A percentile compares a stretch with the other conserved stretches of the same genome.
phyloP scores from a whole-genome alignment of 2,888 invertebrate genomes.

The Melanchra persicariae region DNA sequence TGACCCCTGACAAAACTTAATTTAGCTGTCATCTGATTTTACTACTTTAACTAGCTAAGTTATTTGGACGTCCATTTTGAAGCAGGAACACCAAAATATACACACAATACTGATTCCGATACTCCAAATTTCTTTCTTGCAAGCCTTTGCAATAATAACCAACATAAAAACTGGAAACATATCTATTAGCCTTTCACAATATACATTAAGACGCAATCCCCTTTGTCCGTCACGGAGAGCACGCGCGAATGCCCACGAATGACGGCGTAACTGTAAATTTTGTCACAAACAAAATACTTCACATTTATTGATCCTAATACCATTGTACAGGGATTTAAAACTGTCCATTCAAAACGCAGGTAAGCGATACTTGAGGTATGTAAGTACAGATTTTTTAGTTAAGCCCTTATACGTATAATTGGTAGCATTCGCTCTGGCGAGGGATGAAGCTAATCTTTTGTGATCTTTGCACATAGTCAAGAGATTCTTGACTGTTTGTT shows the following conservation, averaged over 20 bases:
- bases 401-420: slow-evolving; percentile 75
- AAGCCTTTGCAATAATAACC: slow-evolving; percentile 48
- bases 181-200: slow-evolving; percentile 56
- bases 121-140: slow-evolving; percentile 14
- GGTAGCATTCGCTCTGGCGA: slow-evolving; percentile 78
- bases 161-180: slow-evolving; percentile 50
- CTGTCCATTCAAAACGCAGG: slow-evolving; percentile 83
- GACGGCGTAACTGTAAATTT: slow-evolving; percentile 85
- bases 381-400: slow-evolving; percentile 73
- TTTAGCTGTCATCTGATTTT: background rate
- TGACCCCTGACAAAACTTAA: background rate
- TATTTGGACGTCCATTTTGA: background rate
- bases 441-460: slow-evolving; percentile 78
- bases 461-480: slow-evolving; percentile 68
- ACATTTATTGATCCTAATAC: slow-evolving; percentile 80
- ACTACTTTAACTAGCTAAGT: too few relatives aligned
- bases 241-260: slow-evolving; percentile 77
- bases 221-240: slow-evolving; percentile 71
- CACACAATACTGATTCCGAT: slow-evolving; percentile 5
- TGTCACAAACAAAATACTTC: slow-evolving; percentile 83
- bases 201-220: slow-evolving; percentile 71
- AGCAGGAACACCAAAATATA: slow-evolving; percentile 16
- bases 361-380: slow-evolving; percentile 80
- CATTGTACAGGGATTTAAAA: slow-evolving; percentile 82
- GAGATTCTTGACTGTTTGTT: slow-evolving; percentile 62